These are phyloP conservation scores for Galaxea fascicularis DNA, from an alignment of 92 coral and sea anemone species.

Conservation along the genomic window DNA sequence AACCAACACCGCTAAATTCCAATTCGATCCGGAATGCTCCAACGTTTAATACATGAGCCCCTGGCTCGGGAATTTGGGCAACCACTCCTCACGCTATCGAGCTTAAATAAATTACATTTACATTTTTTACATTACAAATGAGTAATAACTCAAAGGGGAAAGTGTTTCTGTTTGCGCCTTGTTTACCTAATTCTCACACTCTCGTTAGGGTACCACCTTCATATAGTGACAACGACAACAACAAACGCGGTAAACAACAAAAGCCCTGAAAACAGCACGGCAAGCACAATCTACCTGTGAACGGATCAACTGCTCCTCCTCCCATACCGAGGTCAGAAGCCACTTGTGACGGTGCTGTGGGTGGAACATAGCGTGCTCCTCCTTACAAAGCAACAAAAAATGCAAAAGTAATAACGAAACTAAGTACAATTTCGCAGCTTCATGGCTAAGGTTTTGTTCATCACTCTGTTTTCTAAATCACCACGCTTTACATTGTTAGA, in stretches of 20 bases:
- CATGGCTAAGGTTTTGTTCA: no score
- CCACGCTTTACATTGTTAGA: no score
- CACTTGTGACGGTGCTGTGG: constrained; percentile 53
- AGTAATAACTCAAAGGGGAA: neutral
- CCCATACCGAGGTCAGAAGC: constrained; percentile 31
- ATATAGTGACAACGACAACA: neutral
- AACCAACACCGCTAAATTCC: no score
- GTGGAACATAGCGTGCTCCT: constrained; percentile 31
- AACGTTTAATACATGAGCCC: no score
- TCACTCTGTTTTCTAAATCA: no score
- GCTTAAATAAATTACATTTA: no score
- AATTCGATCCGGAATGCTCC: no score
- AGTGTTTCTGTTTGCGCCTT: neutral
- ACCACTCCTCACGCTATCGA: no score
- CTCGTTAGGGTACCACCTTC: neutral
- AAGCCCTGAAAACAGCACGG: neutral
- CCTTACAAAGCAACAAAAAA: constrained; percentile 11
- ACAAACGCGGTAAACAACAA: neutral
- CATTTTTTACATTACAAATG: no score
- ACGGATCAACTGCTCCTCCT: constrained; percentile 86
- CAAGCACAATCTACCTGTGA: constrained; percentile 67
- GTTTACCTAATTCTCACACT: neutral
- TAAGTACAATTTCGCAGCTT: no score
- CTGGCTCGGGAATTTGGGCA: no score
- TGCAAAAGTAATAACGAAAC: no score